Percentiles rank a stretch among this genome's conserved stretches.
Conservation (phyloP, 2,113 vertebrate genomes). For the Xenopus laevis region DNA sequence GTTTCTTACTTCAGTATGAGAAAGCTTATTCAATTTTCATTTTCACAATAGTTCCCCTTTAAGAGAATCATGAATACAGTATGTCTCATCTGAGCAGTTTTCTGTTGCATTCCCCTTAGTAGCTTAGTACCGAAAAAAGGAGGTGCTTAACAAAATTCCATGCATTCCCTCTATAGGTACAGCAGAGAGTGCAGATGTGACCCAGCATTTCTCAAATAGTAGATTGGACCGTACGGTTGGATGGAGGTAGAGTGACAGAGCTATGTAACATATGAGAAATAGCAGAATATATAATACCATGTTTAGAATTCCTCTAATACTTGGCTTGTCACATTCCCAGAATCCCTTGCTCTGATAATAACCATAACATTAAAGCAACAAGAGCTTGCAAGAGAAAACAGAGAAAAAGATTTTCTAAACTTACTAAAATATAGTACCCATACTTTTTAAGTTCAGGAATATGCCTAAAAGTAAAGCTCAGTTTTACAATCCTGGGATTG, state of each 20-base stretch:
- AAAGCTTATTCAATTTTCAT: no score
- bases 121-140: no score
- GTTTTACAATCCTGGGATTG: no score
- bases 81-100: no score
- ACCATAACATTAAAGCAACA: neutral
- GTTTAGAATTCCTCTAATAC: slow-evolving; percentile 16
- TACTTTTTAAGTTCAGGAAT: no score
- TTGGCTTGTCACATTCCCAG: slow-evolving; percentile 10
- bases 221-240: neutral
- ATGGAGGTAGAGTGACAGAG: neutral
- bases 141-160: slow-evolving; percentile 12
- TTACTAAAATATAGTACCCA: no score
- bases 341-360: neutral
- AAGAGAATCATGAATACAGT: no score
- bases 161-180: slow-evolving; percentile 7
- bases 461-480: no score
- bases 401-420: neutral
- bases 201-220: slow-evolving; percentile 19
- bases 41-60: no score
- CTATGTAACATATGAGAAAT: neutral
- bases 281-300: neutral
- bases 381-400: no score
- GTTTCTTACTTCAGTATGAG: no score
- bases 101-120: no score
- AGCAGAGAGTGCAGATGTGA: slow-evolving; percentile 7